Evolutionary conservation across 2,888 invertebrate genomes (phyloP), one percentile per base, ranked within the genome.

Genomic region (Notodonta ziczac): DNA sequence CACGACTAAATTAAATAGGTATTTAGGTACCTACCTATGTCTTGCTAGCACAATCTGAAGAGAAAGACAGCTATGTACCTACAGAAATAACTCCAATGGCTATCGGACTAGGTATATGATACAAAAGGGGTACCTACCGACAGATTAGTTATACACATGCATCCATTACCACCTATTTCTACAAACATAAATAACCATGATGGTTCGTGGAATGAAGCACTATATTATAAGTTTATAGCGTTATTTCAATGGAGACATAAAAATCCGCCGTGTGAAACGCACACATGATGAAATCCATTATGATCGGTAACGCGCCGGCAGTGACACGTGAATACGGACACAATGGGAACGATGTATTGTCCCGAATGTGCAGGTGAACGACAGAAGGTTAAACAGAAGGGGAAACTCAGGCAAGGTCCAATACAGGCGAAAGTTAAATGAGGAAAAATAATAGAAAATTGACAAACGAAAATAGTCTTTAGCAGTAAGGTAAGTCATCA

Each of bases 181-280:
- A 65, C 40, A n/a, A 44, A 42, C 57, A 53, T 48, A 57, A 59
- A 63, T 58, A 59, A 61, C 61, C 5, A 61, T 61, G 42, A 55
- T 24, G 42, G 48, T 60, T 61, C 57, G 48, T 40, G 52, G 73
- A 73, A 73, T 54, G 52, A 40, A 32, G 56, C 46, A 48, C n/a
- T 61, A 46, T 58, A 59, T 44, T 32, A 24, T 24, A 40, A 52
- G n/a, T 58, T 58, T 42, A 35, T 52, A 51, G 58, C 57, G 63
- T 35, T 58, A 56, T 62, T 66, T 52, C 24, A 56, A 59, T 59
- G 35, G 8, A 16, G 52, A 40, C 55, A 40, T 56, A 44, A 58
- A 51, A 51, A 52, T 58, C 50, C 50, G 16, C 46, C 57, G 58
- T 54, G 58, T 50, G 58, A 57, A 56, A 46, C 54, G 42, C 58